Evolutionary conservation across 2,888 invertebrate species (phyloP), one percentile per base, ranked within the genome.

Genomic region (Cheilosia scutellata): DNA sequence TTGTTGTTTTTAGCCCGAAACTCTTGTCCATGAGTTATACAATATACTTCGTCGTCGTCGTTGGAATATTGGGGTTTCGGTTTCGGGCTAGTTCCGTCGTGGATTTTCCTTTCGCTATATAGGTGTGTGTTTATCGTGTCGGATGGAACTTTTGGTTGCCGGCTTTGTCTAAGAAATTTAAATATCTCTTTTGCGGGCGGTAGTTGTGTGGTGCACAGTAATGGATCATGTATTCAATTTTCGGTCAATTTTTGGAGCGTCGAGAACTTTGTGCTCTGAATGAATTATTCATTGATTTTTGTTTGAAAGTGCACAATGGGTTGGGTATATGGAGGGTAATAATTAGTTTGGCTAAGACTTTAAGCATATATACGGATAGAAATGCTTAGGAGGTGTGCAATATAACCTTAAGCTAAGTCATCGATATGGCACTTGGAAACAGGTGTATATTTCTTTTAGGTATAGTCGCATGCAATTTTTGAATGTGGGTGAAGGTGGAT

Each of bases 21-120:
- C 51, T 53, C 55, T 49, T 49, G 80, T 63, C 68, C 68, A 57
- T 66, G 70, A 55, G 70, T 68, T 62, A 75, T 70, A 68, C 60
- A 68, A 68, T 75, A 9, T 37, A 70, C 49, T 76, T 16, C 42
- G 31, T 62, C 57, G 31, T 62, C 57, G 62, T 63, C 20, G 20
- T 37, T 33, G 31, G 20, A 20, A 20, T 20, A 78, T 55, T 78
- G 68, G 33, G 27, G 51, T 70, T 79, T 58, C 44, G 20, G 51
- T 70, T 79, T 58, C 44, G 29, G 79, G 75, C 68, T 58, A 51
- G 78, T 78, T 83, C 29, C 33, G 16, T 33, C 33, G 51, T 68
- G 72, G 53, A 68, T 72, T 27, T 66, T 63, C 42, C 33, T 74
- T 51, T 51, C 7, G n/a, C 16, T 51, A 13, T 27, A 51, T 42